phyloP scores from a whole-genome alignment of 2,113 vertebrate genomes.

The Prunella fulvescens region DNA sequence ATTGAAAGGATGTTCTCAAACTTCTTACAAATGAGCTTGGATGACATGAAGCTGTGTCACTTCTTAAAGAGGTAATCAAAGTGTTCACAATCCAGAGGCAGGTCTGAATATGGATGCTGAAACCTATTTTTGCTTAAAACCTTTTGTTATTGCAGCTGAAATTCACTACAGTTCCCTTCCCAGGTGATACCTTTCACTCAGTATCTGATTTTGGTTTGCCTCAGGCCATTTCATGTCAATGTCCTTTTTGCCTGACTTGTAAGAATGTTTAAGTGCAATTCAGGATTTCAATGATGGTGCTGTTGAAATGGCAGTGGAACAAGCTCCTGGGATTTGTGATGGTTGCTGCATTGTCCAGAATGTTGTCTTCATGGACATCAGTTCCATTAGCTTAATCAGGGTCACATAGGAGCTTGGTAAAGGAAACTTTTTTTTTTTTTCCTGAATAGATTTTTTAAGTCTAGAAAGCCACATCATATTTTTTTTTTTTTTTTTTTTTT shows the following conservation, averaged over 20 bases:
- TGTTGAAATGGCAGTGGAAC: neutral
- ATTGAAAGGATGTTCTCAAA: neutral
- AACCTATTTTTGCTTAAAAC: neutral
- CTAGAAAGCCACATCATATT: neutral
- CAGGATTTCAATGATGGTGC: neutral
- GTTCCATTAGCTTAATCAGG: neutral
- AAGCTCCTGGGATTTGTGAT: neutral
- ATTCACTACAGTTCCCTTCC: neutral
- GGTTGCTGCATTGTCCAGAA: neutral
- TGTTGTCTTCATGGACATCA: neutral
- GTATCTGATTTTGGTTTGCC: neutral
- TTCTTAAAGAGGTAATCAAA: neutral
- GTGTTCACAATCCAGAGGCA: neutral
- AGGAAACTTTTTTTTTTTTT: neutral
- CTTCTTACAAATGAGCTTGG: neutral
- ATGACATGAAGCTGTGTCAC: accelerated
- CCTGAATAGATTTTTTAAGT: neutral
- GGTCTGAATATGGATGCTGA: neutral
- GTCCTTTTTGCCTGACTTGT: neutral
- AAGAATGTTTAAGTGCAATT: neutral
- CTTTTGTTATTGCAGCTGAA: neutral
- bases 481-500: neutral
- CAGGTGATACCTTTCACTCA: neutral
- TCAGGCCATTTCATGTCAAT: neutral
- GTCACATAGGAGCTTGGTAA: neutral